phyloP scores from a whole-genome alignment of 2,888 invertebrate species.

The Microchrysa polita region DNA sequence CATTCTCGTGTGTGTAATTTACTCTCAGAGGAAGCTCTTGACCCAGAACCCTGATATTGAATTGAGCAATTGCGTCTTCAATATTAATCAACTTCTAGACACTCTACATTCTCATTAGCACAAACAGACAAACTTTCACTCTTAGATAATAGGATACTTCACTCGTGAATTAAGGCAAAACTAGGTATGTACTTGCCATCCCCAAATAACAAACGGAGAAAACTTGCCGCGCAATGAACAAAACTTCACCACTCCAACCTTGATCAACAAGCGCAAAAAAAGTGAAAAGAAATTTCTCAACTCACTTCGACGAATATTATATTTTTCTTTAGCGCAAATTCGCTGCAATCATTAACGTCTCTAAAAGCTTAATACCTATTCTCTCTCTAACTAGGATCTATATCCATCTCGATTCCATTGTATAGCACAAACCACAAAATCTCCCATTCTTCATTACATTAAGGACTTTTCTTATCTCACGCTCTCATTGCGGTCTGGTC shows the following conservation, averaged over 20 bases:
- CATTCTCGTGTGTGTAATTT: no score
- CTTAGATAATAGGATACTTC: no score
- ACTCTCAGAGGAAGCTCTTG: no score
- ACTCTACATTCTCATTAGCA: no score
- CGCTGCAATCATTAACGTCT: slow-evolving; percentile 36
- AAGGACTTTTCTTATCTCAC: slow-evolving; percentile 17
- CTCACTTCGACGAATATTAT: slow-evolving; percentile 33
- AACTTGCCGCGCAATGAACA: no score
- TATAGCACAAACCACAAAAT: background rate
- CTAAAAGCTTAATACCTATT: background rate
- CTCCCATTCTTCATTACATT: slow-evolving; percentile 18
- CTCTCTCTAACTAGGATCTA: background rate
- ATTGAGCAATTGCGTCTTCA: no score
- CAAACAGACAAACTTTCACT: no score
- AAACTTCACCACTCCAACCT: slow-evolving; percentile 12
- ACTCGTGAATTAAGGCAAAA: no score
- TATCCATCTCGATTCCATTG: slow-evolving; percentile 3
- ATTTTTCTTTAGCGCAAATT: slow-evolving; percentile 14
- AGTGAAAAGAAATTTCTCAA: slow-evolving; percentile 30
- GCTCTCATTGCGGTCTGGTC: slow-evolving; percentile 15
- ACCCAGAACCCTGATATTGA: no score
- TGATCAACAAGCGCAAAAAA: slow-evolving; percentile 30
- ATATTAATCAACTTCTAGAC: no score
- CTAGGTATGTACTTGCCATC: no score
- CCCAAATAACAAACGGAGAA: no score